Conservation (phyloP, 2,888 invertebrate species). For the Tyria jacobaeae region DNA sequence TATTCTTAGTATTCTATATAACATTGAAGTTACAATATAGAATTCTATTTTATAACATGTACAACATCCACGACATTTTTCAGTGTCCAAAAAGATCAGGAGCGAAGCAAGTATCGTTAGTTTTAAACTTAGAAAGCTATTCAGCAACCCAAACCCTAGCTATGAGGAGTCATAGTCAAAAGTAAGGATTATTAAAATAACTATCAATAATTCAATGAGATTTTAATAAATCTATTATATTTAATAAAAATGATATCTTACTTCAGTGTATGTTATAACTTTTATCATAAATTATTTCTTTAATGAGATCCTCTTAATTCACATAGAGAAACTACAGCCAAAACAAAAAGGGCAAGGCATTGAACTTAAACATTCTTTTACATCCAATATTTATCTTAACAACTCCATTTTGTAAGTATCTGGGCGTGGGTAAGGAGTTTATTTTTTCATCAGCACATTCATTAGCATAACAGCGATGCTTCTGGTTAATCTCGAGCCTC, state of each 20-base stretch:
- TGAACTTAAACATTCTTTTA: constrained; percentile 13
- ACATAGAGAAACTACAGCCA: background rate
- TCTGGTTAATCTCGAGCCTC: constrained; percentile 43
- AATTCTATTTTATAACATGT: too few relatives aligned
- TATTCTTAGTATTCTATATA: too few relatives aligned
- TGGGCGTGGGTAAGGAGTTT: constrained; percentile 30
- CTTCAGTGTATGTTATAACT: background rate
- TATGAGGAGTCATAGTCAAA: too few relatives aligned
- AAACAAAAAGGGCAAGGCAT: constrained; percentile 3
- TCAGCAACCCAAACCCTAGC: too few relatives aligned
- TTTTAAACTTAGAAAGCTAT: too few relatives aligned
- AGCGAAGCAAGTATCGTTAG: too few relatives aligned
- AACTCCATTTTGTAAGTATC: constrained; percentile 29
- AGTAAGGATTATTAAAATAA: too few relatives aligned
- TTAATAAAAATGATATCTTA: background rate
- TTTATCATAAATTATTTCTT: background rate
- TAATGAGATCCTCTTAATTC: background rate
- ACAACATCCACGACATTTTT: too few relatives aligned
- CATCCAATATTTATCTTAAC: constrained; percentile 24
- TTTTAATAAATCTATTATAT: too few relatives aligned
- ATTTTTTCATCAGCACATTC: constrained; percentile 51
- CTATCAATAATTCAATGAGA: too few relatives aligned
- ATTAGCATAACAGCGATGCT: constrained; percentile 46
- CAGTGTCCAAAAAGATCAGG: too few relatives aligned
- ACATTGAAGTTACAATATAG: too few relatives aligned